These are phyloP conservation scores for Probaryconus sp. DNA, from an alignment of 1,140 invertebrate genomes.

Conservation along the genomic window DNA sequence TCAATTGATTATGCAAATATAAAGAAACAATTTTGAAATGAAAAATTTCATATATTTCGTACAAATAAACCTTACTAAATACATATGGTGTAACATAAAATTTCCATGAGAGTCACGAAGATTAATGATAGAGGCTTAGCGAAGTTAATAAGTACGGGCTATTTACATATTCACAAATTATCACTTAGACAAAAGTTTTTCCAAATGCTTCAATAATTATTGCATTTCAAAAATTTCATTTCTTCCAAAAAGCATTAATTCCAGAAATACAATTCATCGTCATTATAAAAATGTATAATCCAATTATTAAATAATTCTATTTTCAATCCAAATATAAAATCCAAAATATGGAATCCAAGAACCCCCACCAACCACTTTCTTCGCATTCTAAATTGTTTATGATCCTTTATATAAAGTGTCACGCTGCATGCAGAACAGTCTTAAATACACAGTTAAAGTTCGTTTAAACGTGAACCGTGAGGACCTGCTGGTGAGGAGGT, in stretches of 20 bases:
- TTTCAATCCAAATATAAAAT: too few species aligned
- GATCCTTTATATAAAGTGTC: too few species aligned
- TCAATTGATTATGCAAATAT: too few species aligned
- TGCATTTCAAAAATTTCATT: conserved; percentile 9
- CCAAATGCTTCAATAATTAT: too few species aligned
- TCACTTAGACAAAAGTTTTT: conserved; percentile 60
- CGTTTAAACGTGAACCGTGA: conserved; percentile 79
- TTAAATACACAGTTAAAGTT: conserved; percentile 29
- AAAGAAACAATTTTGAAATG: too few species aligned
- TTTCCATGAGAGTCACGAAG: conserved; percentile 37
- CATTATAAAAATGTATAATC: too few species aligned
- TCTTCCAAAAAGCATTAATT: conserved; percentile 1
- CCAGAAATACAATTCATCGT: not conserved
- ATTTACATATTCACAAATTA: conserved; percentile 78
- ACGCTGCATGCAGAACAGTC: conserved; percentile 29
- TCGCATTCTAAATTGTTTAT: too few species aligned
- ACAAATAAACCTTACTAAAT: too few species aligned
- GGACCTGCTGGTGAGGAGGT: conserved; percentile 75
- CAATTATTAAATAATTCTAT: too few species aligned
- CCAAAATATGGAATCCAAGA: too few species aligned
- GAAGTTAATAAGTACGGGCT: conserved; percentile 78
- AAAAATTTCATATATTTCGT: conserved; percentile 32
- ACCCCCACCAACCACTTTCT: too few species aligned
- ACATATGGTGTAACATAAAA: conserved; percentile 37
- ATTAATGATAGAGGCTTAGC: conserved; percentile 71